These are phyloP conservation scores for Montifringilla adamsi DNA, from an alignment of 2,113 vertebrate genomes.

Conservation along the genomic window DNA sequence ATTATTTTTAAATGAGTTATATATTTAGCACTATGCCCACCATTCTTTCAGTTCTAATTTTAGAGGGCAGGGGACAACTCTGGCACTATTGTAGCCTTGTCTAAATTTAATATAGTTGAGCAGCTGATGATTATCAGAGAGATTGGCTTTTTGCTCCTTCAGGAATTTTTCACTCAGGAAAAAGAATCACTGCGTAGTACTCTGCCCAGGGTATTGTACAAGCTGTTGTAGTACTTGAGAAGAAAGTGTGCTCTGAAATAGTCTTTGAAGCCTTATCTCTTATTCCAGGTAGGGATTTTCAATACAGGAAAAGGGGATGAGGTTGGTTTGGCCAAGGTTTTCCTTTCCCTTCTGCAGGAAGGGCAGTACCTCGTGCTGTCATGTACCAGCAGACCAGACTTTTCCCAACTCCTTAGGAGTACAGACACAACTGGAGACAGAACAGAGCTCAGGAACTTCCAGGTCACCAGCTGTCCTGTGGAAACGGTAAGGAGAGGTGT, in stretches of 20 bases:
- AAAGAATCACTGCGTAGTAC: background rate
- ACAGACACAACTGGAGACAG: background rate
- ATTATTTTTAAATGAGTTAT: slow-evolving; percentile 68
- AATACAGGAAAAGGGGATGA: background rate
- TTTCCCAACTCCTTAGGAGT: background rate
- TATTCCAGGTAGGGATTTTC: background rate
- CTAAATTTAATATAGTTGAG: slow-evolving; percentile 61
- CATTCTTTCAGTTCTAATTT: slow-evolving; percentile 56
- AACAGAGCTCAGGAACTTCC: background rate
- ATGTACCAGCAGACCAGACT: fast-evolving
- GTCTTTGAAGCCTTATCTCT: background rate
- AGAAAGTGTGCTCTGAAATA: slow-evolving; percentile 9
- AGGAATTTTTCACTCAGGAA: slow-evolving; percentile 55
- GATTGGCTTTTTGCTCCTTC: slow-evolving; percentile 52
- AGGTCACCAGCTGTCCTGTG: background rate
- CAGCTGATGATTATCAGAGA: slow-evolving; percentile 55
- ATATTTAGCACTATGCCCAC: slow-evolving; percentile 56
- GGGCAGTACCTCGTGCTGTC: background rate
- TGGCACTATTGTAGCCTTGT: slow-evolving; percentile 56
- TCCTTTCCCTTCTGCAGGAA: background rate
- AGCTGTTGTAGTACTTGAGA: background rate
- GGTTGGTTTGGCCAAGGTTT: background rate
- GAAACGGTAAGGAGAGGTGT: background rate
- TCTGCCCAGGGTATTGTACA: background rate
- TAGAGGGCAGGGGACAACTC: slow-evolving; percentile 58